These are phyloP conservation scores for Pseudochaenichthys georgianus DNA, from an alignment of 2,797 vertebrate species.

Conservation along the genomic window DNA sequence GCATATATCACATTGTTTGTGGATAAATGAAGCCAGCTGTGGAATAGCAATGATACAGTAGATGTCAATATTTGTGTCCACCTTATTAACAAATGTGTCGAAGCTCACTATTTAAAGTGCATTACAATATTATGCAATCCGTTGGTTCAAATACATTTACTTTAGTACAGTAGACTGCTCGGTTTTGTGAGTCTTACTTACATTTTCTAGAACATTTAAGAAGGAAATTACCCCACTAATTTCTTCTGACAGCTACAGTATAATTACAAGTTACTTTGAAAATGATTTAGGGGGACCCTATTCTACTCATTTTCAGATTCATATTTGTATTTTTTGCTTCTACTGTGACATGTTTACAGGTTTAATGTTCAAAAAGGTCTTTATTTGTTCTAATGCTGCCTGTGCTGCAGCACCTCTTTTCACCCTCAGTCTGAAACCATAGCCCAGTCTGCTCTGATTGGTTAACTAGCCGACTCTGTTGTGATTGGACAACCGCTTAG, in stretches of 20 bases:
- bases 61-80: not conserved
- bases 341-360: too few relatives aligned
- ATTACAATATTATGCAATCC: not conserved
- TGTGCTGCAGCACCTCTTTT: too few relatives aligned
- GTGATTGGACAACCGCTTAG: too few relatives aligned
- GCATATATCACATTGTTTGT: not conserved
- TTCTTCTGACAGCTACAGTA: not conserved
- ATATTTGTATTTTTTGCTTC: too few relatives aligned
- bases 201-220: not conserved
- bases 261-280: not conserved
- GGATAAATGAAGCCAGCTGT: not conserved
- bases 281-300: not conserved
- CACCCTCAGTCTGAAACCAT: too few relatives aligned
- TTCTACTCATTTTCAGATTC: too few relatives aligned
- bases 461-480: too few relatives aligned
- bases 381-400: too few relatives aligned
- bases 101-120: not conserved
- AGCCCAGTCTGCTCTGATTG: too few relatives aligned
- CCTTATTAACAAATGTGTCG: not conserved
- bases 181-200: not conserved
- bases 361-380: too few relatives aligned
- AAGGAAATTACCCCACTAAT: not conserved
- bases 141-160: not conserved
- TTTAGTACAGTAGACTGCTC: not conserved
- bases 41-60: too few relatives aligned